Evolutionary conservation across 2,888 invertebrate species (phyloP), one percentile per base, ranked within the genome.

Genomic region (Patella ulyssiponensis): DNA sequence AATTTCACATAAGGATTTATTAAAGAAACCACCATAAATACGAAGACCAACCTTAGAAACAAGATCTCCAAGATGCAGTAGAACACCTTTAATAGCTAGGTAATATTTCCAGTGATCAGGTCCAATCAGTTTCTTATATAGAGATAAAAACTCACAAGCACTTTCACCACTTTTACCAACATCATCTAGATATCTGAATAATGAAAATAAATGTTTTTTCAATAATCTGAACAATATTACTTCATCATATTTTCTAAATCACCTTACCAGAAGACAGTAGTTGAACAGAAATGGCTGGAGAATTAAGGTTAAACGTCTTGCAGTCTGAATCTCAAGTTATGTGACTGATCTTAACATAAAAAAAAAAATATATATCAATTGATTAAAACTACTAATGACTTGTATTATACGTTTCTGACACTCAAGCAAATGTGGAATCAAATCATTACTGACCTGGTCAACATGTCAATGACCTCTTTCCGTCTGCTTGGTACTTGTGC

Each of bases 81-180:
- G 93, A 0, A 98, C 96, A 1, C 97, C 97, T 5, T 90, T 90
- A 54, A 98, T 93, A 0, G 97, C 97, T 79, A 98, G 93, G 92
- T 97, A 98, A 90, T 97, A 97, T 86, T 97, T 96, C 97, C 98
- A 98, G 11, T 97, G 97, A 2, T 95, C 94, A 85, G 96, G 95
- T 33, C 95, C 94, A 4, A 98, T 96, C 73, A 98, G 92, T 83
- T 94, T 95, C 90, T 97, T 95, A 91, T 97, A 98, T 0, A 98
- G 93, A 20, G 95, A 94, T 79, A 98, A 93, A 91, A 96, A 99
- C 91, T 98, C 98, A 7, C 96, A 95, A 81, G 97, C 96, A 76
- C 96, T 96, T 92, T 98, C 98, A 0, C 98, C 98, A 1, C 97
- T 96, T 3, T 94, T 93, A 1, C 96, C 95, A 4, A 98, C 94